These are phyloP conservation scores for Anguilla obscura DNA, from an alignment of 2,797 vertebrate genomes.

Conservation along the genomic window DNA sequence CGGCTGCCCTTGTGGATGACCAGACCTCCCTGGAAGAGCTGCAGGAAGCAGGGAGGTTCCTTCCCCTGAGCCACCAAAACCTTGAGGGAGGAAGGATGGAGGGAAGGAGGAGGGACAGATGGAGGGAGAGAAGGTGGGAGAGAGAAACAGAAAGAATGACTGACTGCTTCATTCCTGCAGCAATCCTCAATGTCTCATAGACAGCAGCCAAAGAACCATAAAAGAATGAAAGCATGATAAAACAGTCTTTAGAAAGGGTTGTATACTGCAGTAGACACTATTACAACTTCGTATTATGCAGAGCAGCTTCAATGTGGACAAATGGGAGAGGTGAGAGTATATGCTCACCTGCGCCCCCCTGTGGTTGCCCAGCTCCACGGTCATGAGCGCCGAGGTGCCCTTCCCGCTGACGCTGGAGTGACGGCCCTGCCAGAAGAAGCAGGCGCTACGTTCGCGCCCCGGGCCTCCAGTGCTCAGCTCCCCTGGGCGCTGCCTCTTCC, in stretches of 20 bases:
- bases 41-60: conserved; percentile 77
- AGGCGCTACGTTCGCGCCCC: conserved; percentile 50
- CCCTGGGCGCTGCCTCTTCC: conserved; percentile 42
- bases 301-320: background rate
- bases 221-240: background rate
- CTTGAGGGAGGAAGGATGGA: conserved; percentile 39
- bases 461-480: conserved; percentile 1
- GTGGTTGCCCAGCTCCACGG: conserved; percentile 59
- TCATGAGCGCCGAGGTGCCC: conserved; percentile 65
- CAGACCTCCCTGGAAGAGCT: conserved; percentile 76
- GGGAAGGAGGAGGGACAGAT: background rate
- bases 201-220: background rate
- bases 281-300: background rate
- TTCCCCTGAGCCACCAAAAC: conserved; percentile 70
- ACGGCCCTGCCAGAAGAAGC: conserved; percentile 76
- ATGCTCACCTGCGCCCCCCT: conserved; percentile 61
- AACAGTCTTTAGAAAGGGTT: background rate
- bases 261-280: background rate
- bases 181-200: background rate
- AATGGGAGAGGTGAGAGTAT: background rate
- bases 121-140: background rate
- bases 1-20: conserved; percentile 66
- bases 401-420: conserved; percentile 62
- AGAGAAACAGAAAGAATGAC: background rate
- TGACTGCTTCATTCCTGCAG: background rate